Conservation (phyloP, 2,113 vertebrate species). For the Petrocephalus zakoni region DNA sequence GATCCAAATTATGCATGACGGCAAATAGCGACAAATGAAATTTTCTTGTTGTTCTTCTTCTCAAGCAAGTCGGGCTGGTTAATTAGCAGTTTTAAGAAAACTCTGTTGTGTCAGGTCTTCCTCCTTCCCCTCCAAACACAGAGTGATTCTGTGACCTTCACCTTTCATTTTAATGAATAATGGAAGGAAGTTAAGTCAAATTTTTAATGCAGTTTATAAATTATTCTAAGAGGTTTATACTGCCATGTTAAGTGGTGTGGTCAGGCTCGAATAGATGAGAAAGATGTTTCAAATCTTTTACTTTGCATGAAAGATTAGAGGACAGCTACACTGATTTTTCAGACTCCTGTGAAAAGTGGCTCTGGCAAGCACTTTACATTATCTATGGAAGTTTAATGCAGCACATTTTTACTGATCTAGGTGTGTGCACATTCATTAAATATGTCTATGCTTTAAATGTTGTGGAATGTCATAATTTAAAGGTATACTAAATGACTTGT, state of each 20-base stretch:
- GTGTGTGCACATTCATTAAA: not conserved
- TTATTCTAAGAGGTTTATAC: not conserved
- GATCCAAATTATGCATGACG: not conserved
- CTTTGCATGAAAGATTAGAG: not conserved
- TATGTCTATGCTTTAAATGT: not conserved
- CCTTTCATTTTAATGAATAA: not conserved
- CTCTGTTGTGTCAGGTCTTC: not conserved
- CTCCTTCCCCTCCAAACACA: not conserved
- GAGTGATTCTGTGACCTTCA: not conserved
- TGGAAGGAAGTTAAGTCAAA: not conserved
- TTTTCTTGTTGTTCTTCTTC: not conserved
- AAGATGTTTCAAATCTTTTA: not conserved
- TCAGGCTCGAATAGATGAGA: not conserved
- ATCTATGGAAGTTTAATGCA: not conserved
- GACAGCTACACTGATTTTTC: not conserved
- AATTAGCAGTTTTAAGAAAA: not conserved
- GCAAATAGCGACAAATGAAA: not conserved
- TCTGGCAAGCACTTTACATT: not conserved
- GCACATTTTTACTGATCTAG: not conserved
- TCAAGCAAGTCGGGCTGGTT: not conserved
- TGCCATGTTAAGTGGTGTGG: not conserved
- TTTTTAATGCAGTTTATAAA: not conserved
- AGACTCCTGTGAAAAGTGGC: not conserved
- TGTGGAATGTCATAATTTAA: not conserved
- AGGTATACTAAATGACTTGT: not conserved